Evolutionary conservation across 2,797 vertebrate species (phyloP).

Genomic region (Odontamblyopus rebecca): DNA sequence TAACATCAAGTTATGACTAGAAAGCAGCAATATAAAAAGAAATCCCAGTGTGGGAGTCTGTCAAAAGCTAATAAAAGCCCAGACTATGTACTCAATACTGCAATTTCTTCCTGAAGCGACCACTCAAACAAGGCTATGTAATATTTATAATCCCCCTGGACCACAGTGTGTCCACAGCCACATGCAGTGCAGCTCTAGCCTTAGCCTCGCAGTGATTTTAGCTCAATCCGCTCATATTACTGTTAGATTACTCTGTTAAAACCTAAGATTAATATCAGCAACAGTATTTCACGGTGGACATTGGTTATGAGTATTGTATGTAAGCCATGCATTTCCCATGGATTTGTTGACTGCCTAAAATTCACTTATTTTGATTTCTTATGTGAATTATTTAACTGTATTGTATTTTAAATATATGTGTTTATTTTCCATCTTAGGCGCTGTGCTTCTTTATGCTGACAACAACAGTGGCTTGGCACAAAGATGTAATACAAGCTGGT

Average conservation of each 20-base stretch:
- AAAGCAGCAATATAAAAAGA: not conserved
- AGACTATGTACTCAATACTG: constrained; percentile 4
- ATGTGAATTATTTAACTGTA: not conserved
- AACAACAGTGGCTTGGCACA: constrained; percentile 67
- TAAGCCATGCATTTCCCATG: not conserved
- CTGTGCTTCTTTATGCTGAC: constrained; percentile 75
- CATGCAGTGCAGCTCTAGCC: constrained; percentile 11
- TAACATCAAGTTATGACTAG: not conserved
- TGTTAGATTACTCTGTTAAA: not conserved
- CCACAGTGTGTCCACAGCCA: constrained; percentile 10
- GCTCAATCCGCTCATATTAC: not conserved
- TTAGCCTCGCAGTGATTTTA: not conserved
- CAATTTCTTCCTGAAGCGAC: not conserved
- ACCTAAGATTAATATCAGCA: not conserved
- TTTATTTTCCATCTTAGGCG: constrained; percentile 40
- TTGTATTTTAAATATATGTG: not conserved
- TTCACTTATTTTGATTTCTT: not conserved
- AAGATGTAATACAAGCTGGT: constrained; percentile 62
- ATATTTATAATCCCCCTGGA: constrained; percentile 3
- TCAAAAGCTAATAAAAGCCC: constrained; percentile 1
- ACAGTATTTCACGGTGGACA: not conserved
- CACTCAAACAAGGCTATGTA: not conserved
- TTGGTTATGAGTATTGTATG: not conserved
- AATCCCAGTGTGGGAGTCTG: not conserved
- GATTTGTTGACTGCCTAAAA: not conserved